Base-by-base conservation (phyloP, 1,140 invertebrate genomes). In the Tetramorium alpestre region DNA sequence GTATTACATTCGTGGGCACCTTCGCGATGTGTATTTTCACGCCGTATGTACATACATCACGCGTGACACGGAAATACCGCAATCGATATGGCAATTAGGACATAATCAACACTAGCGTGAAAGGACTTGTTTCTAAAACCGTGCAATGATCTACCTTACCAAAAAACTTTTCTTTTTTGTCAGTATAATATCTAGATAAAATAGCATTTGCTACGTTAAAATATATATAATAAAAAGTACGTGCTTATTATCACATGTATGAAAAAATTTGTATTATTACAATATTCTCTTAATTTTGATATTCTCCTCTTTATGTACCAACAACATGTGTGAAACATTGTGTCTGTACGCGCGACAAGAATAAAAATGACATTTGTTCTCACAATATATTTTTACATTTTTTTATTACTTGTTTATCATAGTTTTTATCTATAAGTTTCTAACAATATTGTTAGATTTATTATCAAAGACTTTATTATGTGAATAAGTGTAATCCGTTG, bases 81-180 rank as follows among this genome's bases (percentile, higher is more conserved):
- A 56, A 70, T 81, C 28, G 54, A 82, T 44, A 81, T 3, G 25
- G 11, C 33, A 38, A 49, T 80, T 69, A 33, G 7, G 22, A 64
- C 4, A 64, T 54, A 78, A 78, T 41, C 22, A 65, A 54, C 10
- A 51, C 1, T 16, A 16, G 16, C 18, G 16, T 16, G n/a, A 73
- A 5, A 44, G 10, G 3, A 56, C 1, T 44, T 65, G 25, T 38
- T 18, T 41, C 7, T 16, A 33, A 11, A 38, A 38, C 33, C 33
- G 51, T 4, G 33, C 13, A 38, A 18, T 1, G 18, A 25, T 51
- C 4, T 33, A 18, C 18, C 3, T 51, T 38, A 62, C 38, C 2
- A 41, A 7, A 3, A 47, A 13, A 13, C 8, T 41, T 25, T 56
- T 41, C 3, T 41, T 75, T 18, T 51, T 8, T 51, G 47, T 13